Evolutionary conservation across 2,113 vertebrate species (phyloP), one percentile per base, ranked within the genome.

Genomic region (Myotis davidii): DNA sequence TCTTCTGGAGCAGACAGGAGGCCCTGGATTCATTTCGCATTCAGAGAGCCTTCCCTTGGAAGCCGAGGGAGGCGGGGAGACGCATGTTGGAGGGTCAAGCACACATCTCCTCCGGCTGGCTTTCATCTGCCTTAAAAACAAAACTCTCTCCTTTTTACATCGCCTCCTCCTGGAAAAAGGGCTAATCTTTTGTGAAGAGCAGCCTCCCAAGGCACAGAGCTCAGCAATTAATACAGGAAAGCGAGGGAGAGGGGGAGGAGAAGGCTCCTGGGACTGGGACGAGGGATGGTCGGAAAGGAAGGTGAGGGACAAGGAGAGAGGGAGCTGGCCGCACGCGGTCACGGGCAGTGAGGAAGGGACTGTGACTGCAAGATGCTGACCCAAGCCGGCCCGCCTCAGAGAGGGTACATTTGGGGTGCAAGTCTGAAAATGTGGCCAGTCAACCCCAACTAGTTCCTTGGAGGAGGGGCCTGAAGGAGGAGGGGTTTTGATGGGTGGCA

Each of bases 11-110:
- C 96, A 97, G 98, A 97, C 98, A 95, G 88, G 96, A 96, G 97
- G 97, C 97, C 0, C 96, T 0, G 95, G 59, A 97, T 98, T 98
- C 98, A 98, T 99, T 98, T 98, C 70, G 98, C 98, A 99, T 99
- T 98, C 98, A 98, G 97, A 98, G 98, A 98, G 98, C 98, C 97
- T 98, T 97, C 97, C 98, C 97, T 97, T 98, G 98, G 98, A 98
- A 98, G 98, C 98, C 90, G 97, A 98, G 98, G 98, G 98, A 98
- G 97, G 96, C 98, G 98, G 97, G 98, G 98, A 97, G 98, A 98
- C 98, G 96, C 45, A 23, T 98, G 98, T 98, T 97, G 98, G 97
- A 98, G 98, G 98, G 98, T 98, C 98, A 98, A 98, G 98, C 90
- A 92, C 98, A 97, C 97, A 96, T 98, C 98, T 98, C 97, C 98